These are phyloP conservation scores for Cebidichthys violaceus DNA, from an alignment of 2,113 vertebrate species.

Conservation along the genomic window DNA sequence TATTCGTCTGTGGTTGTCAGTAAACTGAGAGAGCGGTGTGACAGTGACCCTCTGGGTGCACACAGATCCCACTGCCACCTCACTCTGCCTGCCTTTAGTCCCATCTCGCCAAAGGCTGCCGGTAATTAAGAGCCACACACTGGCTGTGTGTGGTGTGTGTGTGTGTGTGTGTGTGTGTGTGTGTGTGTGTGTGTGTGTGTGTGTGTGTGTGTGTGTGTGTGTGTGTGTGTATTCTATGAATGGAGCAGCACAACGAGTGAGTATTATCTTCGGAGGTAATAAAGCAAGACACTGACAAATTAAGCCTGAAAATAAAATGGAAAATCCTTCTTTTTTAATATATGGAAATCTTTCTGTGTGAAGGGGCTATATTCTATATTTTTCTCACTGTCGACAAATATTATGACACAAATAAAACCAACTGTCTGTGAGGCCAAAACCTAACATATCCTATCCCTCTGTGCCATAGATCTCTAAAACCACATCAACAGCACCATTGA, in stretches of 20 bases:
- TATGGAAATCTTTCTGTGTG: neutral
- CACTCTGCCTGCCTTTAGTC: conserved; percentile 53
- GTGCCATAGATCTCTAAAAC: neutral
- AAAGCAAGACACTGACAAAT: neutral
- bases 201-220: neutral
- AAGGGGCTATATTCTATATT: neutral
- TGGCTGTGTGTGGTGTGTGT: conserved; percentile 1
- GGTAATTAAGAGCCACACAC: conserved; percentile 69
- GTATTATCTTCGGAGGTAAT: conserved; percentile 14
- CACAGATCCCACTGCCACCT: conserved; percentile 44
- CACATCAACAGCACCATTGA: no score
- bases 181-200: conserved; percentile 12
- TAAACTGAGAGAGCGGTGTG: conserved; percentile 49
- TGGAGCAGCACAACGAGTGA: neutral
- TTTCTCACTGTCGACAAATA: neutral
- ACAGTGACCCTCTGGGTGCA: conserved; percentile 60
- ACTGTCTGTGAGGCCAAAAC: neutral
- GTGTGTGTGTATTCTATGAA: conserved; percentile 20
- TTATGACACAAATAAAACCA: neutral
- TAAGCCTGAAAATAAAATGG: conserved; percentile 1
- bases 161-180: conserved; percentile 17
- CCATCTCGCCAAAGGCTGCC: conserved; percentile 47
- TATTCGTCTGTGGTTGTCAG: conserved; percentile 55
- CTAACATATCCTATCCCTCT: neutral
- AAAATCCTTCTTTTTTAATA: neutral